These are phyloP conservation scores for Drosophila ananassae DNA, from an alignment of 1,140 invertebrate genomes.

Conservation along the genomic window DNA sequence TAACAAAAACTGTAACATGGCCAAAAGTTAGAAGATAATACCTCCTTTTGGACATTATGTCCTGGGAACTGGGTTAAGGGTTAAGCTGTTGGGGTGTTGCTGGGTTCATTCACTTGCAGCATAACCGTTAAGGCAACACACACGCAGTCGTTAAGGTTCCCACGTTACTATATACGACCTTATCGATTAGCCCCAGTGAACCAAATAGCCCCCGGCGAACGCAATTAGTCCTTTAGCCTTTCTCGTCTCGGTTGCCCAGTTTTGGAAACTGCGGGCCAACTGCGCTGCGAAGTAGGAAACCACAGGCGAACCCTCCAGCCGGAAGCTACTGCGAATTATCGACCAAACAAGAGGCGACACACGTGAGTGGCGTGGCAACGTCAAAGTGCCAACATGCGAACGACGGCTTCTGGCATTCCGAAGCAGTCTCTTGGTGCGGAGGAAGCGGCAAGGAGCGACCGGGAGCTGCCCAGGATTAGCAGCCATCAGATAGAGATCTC, in stretches of 20 bases:
- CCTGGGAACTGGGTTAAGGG: conserved; percentile 10
- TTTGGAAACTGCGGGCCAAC: conserved; percentile 34
- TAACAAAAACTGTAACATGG: conserved; percentile 18
- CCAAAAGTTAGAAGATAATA: conserved; percentile 19
- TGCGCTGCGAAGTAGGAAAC: conserved; percentile 25
- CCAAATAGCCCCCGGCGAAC: conserved; percentile 55
- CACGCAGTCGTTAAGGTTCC: conserved; percentile 53
- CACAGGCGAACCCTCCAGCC: conserved; percentile 23
- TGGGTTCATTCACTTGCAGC: conserved; percentile 45
- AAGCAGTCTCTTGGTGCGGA: conserved; percentile 53
- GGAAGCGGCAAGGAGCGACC: conserved; percentile 42
- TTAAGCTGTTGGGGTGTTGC: conserved; percentile 27
- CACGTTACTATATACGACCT: conserved; percentile 44
- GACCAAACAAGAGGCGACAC: conserved; percentile 47
- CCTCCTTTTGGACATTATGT: conserved; percentile 75
- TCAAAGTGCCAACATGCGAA: conserved; percentile 47
- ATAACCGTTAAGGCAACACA: conserved; percentile 62
- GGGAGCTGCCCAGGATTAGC: conserved; percentile 39
- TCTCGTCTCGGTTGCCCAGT: conserved; percentile 51
- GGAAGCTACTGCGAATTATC: conserved; percentile 40
- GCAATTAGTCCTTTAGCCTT: conserved; percentile 61
- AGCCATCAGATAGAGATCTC: conserved; percentile 63
- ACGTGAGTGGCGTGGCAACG: conserved; percentile 52
- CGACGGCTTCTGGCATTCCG: conserved; percentile 33
- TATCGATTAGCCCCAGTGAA: conserved; percentile 77